A percentile compares a stretch with the other conserved stretches of the same genome.
Conservation (phyloP, 2,113 vertebrate genomes). For the Ophiodon elongatus region DNA sequence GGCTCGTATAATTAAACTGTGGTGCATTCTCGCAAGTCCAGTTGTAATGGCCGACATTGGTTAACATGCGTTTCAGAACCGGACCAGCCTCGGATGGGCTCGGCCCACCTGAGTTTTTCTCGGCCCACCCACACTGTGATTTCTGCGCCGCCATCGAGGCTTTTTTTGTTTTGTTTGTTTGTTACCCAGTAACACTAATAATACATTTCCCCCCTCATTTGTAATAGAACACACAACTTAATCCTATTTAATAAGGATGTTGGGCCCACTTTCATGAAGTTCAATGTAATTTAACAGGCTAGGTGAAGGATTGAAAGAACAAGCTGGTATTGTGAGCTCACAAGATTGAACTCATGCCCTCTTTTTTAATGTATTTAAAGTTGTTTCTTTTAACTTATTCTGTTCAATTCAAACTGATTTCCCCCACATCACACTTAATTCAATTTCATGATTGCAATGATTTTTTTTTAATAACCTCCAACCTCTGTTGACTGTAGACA, state of each 20-base stretch:
- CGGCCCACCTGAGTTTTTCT: neutral
- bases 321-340: neutral
- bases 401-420: conserved; percentile 3
- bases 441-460: conserved; percentile 1
- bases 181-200: neutral
- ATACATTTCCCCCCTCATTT: neutral
- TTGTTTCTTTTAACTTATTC: neutral
- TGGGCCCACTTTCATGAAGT: neutral
- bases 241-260: conserved; percentile 1
- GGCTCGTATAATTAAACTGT: neutral
- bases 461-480: conserved; percentile 26
- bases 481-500: neutral
- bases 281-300: conserved; percentile 6
- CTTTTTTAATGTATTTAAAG: neutral
- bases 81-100: neutral
- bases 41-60: too few relatives aligned
- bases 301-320: neutral
- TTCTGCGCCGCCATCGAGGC: neutral
- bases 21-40: too few relatives aligned
- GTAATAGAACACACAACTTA: neutral
- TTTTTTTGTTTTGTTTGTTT: neutral
- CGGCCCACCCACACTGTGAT: neutral
- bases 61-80: neutral
- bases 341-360: neutral
- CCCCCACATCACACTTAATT: neutral